These are phyloP conservation scores for Laspeyria flexula DNA, from an alignment of 2,888 invertebrate species.

Conservation along the genomic window DNA sequence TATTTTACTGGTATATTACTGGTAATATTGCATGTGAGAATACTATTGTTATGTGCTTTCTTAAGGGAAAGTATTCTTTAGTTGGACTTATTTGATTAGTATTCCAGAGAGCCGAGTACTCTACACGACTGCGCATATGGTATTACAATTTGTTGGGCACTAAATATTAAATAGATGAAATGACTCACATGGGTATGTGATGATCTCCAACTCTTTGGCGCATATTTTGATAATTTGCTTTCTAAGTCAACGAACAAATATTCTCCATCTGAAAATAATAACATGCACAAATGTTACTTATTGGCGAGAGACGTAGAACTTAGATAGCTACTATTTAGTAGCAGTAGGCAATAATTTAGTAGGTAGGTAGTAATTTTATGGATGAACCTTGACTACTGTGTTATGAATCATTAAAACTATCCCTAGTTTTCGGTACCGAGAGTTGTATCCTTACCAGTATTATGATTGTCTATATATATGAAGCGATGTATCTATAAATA, in stretches of 20 bases:
- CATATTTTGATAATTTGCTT: conserved; percentile 98
- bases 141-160: not conserved
- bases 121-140: not conserved
- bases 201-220: conserved; percentile 98
- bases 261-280: conserved; percentile 93
- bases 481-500: conserved; percentile 55
- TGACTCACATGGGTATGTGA: conserved; percentile 94
- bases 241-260: conserved; percentile 98
- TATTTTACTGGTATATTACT: no score
- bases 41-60: no score
- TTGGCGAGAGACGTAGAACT: not conserved
- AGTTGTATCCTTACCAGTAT: not conserved
- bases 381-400: no score
- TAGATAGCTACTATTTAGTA: not conserved
- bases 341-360: no score
- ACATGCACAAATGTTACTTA: conserved; percentile 14
- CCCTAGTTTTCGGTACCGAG: not conserved
- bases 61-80: no score
- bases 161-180: conserved; percentile 35
- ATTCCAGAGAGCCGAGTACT: not conserved
- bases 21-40: no score
- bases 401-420: no score
- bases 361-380: no score
- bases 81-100: not conserved
- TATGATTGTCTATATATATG: conserved; percentile 16